Evolutionary conservation across 2,797 vertebrate species (phyloP).

Genomic region (Diplodus puntazzo): DNA sequence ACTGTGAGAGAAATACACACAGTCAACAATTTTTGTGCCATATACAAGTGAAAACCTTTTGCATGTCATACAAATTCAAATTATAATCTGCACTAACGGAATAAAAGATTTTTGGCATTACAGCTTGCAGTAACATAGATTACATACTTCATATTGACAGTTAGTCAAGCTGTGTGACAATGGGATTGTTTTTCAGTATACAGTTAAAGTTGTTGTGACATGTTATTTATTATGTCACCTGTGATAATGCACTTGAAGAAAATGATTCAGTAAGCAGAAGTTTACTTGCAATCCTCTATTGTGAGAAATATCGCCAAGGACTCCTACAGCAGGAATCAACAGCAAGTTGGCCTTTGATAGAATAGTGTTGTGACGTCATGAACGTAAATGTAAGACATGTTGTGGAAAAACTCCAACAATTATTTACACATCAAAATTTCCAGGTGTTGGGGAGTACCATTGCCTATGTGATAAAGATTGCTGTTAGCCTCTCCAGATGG

Average conservation of each 20-base stretch:
- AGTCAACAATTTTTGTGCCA: constrained; percentile 6
- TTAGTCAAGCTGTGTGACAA: neutral
- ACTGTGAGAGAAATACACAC: neutral
- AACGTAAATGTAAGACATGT: neutral
- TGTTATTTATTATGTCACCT: constrained; percentile 13
- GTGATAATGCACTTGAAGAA: constrained; percentile 16
- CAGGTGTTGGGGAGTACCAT: neutral
- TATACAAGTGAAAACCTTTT: constrained; percentile 26
- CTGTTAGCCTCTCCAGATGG: neutral
- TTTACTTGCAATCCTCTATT: neutral
- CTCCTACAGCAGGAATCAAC: neutral
- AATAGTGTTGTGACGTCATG: neutral
- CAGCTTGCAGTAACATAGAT: neutral
- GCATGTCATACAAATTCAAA: constrained; percentile 31
- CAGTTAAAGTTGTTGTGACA: constrained; percentile 14
- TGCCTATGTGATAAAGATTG: neutral
- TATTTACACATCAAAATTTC: neutral
- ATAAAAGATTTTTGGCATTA: constrained; percentile 3
- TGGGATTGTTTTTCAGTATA: constrained; percentile 1
- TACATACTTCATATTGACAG: neutral
- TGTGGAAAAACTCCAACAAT: neutral
- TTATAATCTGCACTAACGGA: neutral
- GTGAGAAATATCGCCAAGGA: neutral
- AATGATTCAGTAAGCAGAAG: constrained; percentile 2
- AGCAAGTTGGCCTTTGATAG: neutral